Conservation (phyloP, 2,113 vertebrate genomes). For the Oceanodroma tethys region DNA sequence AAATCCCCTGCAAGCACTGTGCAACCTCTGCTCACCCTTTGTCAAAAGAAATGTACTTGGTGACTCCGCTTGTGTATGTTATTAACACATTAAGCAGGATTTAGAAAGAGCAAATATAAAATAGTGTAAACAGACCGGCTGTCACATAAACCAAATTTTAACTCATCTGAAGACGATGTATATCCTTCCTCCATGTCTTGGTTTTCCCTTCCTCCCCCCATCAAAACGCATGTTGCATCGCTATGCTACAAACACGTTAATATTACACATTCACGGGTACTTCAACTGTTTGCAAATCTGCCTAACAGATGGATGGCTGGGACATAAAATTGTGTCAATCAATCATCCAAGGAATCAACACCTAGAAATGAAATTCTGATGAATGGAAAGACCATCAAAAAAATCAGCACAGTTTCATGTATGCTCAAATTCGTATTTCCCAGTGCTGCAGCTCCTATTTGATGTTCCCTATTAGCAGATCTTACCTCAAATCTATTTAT, state of each 20-base stretch:
- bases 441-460: not conserved
- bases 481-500: not conserved
- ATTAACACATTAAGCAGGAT: not conserved
- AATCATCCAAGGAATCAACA: not conserved
- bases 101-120: not conserved
- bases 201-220: not conserved
- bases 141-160: not conserved
- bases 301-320: not conserved
- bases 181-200: not conserved
- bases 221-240: fast-evolving
- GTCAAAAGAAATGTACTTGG: fast-evolving
- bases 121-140: fast-evolving
- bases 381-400: not conserved
- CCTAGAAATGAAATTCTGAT: not conserved
- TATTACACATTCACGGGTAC: not conserved
- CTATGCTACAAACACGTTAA: no score
- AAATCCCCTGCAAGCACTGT: not conserved
- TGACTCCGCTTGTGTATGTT: fast-evolving
- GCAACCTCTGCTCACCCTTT: not conserved
- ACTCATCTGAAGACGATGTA: not conserved
- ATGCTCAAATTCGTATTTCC: not conserved
- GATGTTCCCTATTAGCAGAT: not conserved
- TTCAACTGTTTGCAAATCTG: not conserved
- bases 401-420: not conserved
- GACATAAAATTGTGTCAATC: not conserved